Evolutionary conservation across 2,888 invertebrate genomes (phyloP).

Genomic region (Panzeria rudis): DNA sequence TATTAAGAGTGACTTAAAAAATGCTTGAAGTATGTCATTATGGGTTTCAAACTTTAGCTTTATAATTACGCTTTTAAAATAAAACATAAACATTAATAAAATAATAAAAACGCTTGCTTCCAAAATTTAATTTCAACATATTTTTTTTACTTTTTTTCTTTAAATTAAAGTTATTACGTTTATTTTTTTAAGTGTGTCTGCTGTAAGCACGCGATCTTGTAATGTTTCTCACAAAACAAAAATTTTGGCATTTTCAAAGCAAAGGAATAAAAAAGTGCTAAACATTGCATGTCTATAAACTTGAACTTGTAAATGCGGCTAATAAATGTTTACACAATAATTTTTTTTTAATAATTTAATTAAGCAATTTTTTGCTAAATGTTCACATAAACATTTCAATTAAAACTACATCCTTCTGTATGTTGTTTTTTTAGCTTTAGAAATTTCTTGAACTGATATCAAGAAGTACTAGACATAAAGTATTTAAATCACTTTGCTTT

Average conservation of each 20-base stretch:
- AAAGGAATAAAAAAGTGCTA: slow-evolving; percentile 10
- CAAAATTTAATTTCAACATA: neutral
- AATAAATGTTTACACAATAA: slow-evolving; percentile 44
- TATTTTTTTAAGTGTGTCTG: slow-evolving; percentile 15
- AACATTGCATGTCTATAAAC: slow-evolving; percentile 36
- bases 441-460: neutral
- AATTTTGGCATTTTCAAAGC: neutral
- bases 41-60: slow-evolving; percentile 11
- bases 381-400: slow-evolving; percentile 47
- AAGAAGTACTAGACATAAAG: neutral
- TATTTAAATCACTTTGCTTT: slow-evolving; percentile 14
- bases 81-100: neutral
- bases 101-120: neutral
- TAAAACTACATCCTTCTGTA: slow-evolving; percentile 40
- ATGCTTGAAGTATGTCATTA: neutral
- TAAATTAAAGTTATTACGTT: neutral
- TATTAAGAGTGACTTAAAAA: neutral
- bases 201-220: slow-evolving; percentile 42
- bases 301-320: slow-evolving; percentile 54
- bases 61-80: neutral
- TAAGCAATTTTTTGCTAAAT: slow-evolving; percentile 10
- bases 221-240: neutral
- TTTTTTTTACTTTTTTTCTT: neutral
- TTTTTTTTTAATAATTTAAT: slow-evolving; percentile 2
- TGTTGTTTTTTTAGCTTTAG: neutral